phyloP scores from a whole-genome alignment of 1,140 invertebrate species.

The Globodera rostochiensis region DNA sequence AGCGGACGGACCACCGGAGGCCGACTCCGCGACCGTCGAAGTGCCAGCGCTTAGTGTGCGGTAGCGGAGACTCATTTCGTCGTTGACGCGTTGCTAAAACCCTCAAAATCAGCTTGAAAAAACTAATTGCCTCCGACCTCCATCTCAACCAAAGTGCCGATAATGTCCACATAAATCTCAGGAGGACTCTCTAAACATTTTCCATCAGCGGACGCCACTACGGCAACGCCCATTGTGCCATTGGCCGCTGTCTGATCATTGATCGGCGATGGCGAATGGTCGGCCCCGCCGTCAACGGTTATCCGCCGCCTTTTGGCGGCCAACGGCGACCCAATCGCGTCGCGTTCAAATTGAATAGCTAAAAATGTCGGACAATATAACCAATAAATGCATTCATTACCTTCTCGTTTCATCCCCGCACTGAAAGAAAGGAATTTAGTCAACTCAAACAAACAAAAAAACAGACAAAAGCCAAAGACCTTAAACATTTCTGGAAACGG shows the following conservation, averaged over 20 bases:
- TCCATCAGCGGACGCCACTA: neutral
- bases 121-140: conserved; percentile 31
- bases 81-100: conserved; percentile 54
- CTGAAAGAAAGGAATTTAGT: conserved; percentile 66
- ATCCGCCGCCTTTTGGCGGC: conserved; percentile 35
- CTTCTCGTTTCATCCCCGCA: conserved; percentile 70
- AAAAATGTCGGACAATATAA: conserved; percentile 1
- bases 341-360: conserved; percentile 65
- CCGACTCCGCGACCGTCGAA: neutral
- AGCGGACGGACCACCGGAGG: neutral
- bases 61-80: conserved; percentile 61
- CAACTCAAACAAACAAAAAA: neutral
- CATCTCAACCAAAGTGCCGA: conserved; percentile 62
- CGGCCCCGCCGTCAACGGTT: neutral
- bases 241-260: neutral
- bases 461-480: conserved; percentile 47
- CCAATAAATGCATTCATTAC: conserved; percentile 27
- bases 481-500: conserved; percentile 69
- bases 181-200: conserved; percentile 18
- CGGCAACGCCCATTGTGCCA: conserved; percentile 3
- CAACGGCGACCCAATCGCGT: conserved; percentile 58
- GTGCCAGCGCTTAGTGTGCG: conserved; percentile 32
- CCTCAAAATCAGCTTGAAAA: neutral
- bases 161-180: conserved; percentile 44
- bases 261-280: conserved; percentile 21